A percentile compares a stretch with the other conserved stretches of the same genome.
Conservation (phyloP, 2,888 invertebrate genomes). For the Rhodophaea formosa region DNA sequence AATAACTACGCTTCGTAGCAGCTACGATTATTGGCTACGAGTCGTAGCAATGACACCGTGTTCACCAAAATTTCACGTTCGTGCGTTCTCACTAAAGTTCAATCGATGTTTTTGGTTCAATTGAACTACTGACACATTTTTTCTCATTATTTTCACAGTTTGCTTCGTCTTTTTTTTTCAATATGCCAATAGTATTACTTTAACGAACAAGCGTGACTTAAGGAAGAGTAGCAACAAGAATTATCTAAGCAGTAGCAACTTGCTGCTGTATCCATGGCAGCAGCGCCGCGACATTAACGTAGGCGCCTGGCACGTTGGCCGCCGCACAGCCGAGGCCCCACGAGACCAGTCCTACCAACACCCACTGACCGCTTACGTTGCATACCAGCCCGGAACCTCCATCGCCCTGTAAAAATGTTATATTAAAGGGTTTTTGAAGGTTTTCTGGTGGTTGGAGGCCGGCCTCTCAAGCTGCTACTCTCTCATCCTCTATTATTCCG, state of each 20-base stretch:
- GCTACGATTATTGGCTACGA: not conserved
- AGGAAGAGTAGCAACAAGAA: no score
- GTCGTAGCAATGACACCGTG: not conserved
- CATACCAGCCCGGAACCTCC: constrained; percentile 88
- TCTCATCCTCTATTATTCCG: no score
- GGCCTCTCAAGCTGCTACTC: no score
- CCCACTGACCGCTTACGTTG: constrained; percentile 78
- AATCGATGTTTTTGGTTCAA: no score
- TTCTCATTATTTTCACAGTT: no score
- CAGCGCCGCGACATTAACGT: constrained; percentile 86
- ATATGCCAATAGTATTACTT: no score
- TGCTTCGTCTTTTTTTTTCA: no score
- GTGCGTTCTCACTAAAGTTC: not conserved
- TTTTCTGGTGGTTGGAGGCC: no score
- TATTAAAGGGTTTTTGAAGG: no score
- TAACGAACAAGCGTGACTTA: no score
- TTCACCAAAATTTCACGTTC: not conserved
- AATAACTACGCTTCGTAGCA: not conserved
- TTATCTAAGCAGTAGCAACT: constrained; percentile 44
- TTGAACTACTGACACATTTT: no score
- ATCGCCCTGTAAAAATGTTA: constrained; percentile 83
- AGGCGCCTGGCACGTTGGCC: constrained; percentile 87
- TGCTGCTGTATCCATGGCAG: constrained; percentile 84
- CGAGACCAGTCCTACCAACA: constrained; percentile 84
- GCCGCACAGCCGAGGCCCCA: constrained; percentile 89